phyloP scores from a whole-genome alignment of 2,888 invertebrate species.

The Cephus rjabovi region DNA sequence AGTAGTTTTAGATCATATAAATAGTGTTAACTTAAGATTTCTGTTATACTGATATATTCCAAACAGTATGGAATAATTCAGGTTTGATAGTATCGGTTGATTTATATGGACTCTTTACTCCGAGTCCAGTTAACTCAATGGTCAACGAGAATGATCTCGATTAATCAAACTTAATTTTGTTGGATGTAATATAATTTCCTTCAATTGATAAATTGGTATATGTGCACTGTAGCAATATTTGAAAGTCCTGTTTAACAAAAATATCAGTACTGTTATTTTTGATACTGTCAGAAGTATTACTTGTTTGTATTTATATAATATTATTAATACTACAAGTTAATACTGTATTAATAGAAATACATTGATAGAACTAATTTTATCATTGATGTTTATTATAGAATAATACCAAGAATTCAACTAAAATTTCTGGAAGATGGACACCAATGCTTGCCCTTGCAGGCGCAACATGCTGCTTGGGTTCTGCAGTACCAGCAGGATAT shows the following conservation, averaged over 20 bases:
- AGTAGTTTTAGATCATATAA: not conserved
- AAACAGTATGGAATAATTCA: not conserved
- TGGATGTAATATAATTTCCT: not conserved
- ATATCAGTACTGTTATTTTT: not conserved
- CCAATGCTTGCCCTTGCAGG: conserved; percentile 76
- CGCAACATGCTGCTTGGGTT: conserved; percentile 79
- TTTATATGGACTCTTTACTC: not conserved
- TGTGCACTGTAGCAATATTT: not conserved
- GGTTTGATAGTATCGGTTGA: not conserved
- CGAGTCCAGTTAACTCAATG: not conserved
- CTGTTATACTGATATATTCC: not conserved
- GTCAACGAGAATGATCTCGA: not conserved
- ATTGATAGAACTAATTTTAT: not conserved
- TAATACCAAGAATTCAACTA: conserved; percentile 18
- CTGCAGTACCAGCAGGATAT: conserved; percentile 85
- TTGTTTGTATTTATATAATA: too few species aligned
- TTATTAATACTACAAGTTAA: not conserved
- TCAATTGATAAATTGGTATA: not conserved
- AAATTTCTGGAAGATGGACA: conserved; percentile 72
- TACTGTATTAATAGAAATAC: not conserved
- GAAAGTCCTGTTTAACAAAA: not conserved
- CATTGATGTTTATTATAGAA: not conserved
- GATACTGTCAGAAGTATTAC: too few species aligned
- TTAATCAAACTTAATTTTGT: not conserved
- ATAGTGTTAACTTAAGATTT: not conserved